Evolutionary conservation across 2,888 invertebrate species (phyloP).

Genomic region (Syritta pipiens): DNA sequence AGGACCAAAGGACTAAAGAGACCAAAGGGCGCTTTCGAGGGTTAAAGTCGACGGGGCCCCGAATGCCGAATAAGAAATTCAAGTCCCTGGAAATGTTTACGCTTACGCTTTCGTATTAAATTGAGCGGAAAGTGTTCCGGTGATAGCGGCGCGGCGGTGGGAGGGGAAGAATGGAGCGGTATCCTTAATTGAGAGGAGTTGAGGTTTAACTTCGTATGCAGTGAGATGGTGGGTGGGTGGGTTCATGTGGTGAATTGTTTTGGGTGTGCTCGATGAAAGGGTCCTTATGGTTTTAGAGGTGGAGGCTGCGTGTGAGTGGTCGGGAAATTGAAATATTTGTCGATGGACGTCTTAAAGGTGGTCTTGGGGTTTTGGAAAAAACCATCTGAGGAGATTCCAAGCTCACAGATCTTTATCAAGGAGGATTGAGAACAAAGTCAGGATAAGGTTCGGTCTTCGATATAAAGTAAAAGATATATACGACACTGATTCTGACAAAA

Average conservation of each 20-base stretch:
- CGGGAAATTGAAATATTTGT: too few species aligned
- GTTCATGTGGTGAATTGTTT: neutral
- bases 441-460: too few species aligned
- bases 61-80: constrained; percentile 41
- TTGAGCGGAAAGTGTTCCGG: constrained; percentile 64
- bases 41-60: constrained; percentile 5
- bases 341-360: too few species aligned
- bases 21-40: constrained; percentile 7
- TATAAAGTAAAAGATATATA: too few species aligned
- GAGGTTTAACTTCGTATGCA: constrained; percentile 25
- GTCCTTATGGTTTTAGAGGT: neutral
- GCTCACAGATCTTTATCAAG: too few species aligned
- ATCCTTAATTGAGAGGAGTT: constrained; percentile 59
- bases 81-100: constrained; percentile 58
- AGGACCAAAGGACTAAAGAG: neutral
- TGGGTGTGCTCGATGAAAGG: neutral
- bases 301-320: neutral
- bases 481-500: too few species aligned
- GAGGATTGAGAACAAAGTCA: too few species aligned
- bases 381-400: too few species aligned
- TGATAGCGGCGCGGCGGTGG: constrained; percentile 20
- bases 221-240: neutral
- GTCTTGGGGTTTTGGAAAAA: too few species aligned
- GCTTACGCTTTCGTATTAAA: constrained; percentile 60
- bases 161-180: constrained; percentile 16